phyloP scores from a whole-genome alignment of 2,113 vertebrate genomes.

The Donacobius atricapilla region DNA sequence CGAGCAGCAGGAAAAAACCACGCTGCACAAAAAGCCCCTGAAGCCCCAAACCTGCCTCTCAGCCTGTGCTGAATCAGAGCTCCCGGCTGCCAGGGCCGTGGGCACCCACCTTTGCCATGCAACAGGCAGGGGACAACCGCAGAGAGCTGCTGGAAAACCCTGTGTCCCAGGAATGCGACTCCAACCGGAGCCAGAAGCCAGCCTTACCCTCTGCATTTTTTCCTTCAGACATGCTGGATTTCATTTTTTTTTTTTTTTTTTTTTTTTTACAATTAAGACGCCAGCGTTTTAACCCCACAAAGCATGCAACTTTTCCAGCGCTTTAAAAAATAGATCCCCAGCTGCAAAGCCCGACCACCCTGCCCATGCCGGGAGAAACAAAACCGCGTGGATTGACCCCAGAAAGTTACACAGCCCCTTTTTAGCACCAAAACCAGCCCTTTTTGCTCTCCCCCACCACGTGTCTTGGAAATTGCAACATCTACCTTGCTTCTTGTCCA shows the following conservation, averaged over 20 bases:
- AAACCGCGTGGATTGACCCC: background rate
- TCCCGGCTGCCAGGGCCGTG: background rate
- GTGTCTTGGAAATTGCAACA: constrained; percentile 59
- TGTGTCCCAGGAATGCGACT: background rate
- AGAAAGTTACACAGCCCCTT: background rate
- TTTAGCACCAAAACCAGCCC: background rate
- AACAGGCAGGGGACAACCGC: background rate
- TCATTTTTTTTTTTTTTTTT: background rate
- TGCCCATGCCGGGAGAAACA: background rate
- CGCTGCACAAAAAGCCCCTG: constrained; percentile 33
- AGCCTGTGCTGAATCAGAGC: constrained; percentile 32
- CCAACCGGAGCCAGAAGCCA: background rate
- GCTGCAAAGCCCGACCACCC: background rate
- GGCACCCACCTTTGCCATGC: background rate
- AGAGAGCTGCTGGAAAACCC: background rate
- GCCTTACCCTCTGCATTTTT: background rate
- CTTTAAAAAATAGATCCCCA: background rate
- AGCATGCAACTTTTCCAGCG: background rate
- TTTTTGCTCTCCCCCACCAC: background rate
- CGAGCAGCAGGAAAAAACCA: background rate
- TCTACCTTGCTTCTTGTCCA: constrained; percentile 73
- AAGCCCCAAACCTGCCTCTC: background rate
- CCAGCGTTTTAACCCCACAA: background rate
- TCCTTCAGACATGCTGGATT: background rate
- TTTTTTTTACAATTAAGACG: background rate